These are phyloP conservation scores for Cromileptes altivelis DNA, from an alignment of 2,113 vertebrate genomes.

Conservation along the genomic window DNA sequence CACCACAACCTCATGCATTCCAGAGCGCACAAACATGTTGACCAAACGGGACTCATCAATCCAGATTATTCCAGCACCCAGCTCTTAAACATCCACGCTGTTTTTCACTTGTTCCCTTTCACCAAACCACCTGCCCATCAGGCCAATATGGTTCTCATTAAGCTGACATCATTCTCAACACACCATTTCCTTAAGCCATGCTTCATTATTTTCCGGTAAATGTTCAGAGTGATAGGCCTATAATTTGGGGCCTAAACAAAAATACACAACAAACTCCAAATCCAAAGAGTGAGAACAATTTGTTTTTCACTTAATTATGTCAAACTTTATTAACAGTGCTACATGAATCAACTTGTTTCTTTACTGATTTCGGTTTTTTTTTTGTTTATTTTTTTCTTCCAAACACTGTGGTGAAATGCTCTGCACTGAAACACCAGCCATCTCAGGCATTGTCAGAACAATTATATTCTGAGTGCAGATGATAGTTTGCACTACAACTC, in stretches of 20 bases:
- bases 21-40: constrained; percentile 86
- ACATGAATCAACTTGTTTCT: constrained; percentile 3
- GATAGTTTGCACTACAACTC: constrained; percentile 68
- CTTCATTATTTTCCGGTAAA: constrained; percentile 52
- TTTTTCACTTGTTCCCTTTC: constrained; percentile 84
- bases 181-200: constrained; percentile 49
- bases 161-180: constrained; percentile 49
- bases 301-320: constrained; percentile 43
- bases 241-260: constrained; percentile 39
- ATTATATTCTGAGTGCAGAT: constrained; percentile 61
- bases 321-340: constrained; percentile 14
- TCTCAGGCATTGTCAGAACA: constrained; percentile 70
- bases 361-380: neutral
- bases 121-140: constrained; percentile 82
- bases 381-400: neutral
- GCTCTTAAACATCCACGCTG: constrained; percentile 77
- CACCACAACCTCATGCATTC: constrained; percentile 84
- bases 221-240: constrained; percentile 1
- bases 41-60: constrained; percentile 85
- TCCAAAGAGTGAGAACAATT: constrained; percentile 14
- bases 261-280: neutral
- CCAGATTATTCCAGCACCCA: constrained; percentile 76
- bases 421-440: constrained; percentile 14
- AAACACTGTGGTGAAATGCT: constrained; percentile 1
- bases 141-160: constrained; percentile 78